Evolutionary conservation across 2,113 vertebrate species (phyloP), one percentile per base, ranked within the genome.

Genomic region (Gadus chalcogrammus): DNA sequence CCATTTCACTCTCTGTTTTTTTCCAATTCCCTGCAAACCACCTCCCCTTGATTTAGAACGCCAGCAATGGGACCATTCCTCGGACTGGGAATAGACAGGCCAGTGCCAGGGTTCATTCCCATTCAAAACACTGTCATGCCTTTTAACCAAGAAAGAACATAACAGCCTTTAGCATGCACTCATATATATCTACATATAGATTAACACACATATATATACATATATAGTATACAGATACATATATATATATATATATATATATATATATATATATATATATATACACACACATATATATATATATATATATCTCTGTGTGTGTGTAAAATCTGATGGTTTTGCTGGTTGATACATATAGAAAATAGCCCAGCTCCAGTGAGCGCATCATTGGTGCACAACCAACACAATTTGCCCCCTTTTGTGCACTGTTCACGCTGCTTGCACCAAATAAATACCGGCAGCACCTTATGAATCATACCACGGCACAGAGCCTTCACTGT

Each of bases 341-440:
- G 31, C 3, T 35, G 31, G 31, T 35, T 35, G 31, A 5, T 4
- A 7, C 31, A 7, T 35, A 35, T 76, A 84, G 80, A 71, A 28
- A 77, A 65, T 35, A 35, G 31, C 4, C 4, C 74, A 72, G 78
- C 75, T 77, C 77, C 66, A 67, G 42, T 67, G 18, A 17, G 61
- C 74, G 73, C 74, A 80, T 82, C 82, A 78, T 12, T 20, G 75
- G 84, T 77, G 76, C 85, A 85, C 75, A 62, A 83, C 81, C 85
- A 84, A 86, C 79, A 85, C 79, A 84, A 79, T 85, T 68, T 84
- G 73, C 76, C 85, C 72, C 71, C 69, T 85, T 85, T 89, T 85
- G 83, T 79, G 82, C 80, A 70, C 70, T 42, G 82, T 86, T 90
- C 87, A 87, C 67, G 84, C 81, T 86, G 79, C 84, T 87, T 90